phyloP scores from a whole-genome alignment of 2,113 vertebrate species.

The Engystomops pustulosus region DNA sequence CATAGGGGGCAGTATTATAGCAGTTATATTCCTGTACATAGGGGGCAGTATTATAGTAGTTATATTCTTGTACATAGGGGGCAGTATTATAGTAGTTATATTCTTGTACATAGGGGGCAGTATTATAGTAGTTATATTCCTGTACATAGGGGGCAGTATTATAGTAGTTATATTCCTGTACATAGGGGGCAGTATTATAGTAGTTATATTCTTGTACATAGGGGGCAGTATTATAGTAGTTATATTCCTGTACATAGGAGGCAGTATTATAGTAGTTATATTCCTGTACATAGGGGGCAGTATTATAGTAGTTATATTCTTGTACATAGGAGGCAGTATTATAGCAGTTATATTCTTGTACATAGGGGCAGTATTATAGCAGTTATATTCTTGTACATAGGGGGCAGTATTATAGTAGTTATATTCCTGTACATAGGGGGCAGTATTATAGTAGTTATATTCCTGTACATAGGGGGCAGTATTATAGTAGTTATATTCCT shows the following conservation, averaged over 20 bases:
- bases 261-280: constrained; percentile 13
- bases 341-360: constrained; percentile 14
- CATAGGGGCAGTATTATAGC: background rate
- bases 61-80: too few species aligned
- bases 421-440: background rate
- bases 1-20: too few species aligned
- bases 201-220: constrained; percentile 4
- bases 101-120: too few species aligned
- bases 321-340: background rate
- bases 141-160: background rate
- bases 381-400: background rate
- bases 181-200: background rate
- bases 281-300: background rate
- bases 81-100: too few species aligned
- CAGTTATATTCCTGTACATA: too few species aligned
- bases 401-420: background rate
- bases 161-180: constrained; percentile 10
- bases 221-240: background rate
- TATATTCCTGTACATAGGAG: background rate
- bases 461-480: background rate
- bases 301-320: background rate
- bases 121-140: background rate
- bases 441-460: constrained; percentile 12
- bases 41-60: too few species aligned
- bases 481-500: constrained; percentile 15